These are phyloP conservation scores for Siphlonurus alternatus DNA, from an alignment of 2,888 invertebrate genomes.

Conservation along the genomic window DNA sequence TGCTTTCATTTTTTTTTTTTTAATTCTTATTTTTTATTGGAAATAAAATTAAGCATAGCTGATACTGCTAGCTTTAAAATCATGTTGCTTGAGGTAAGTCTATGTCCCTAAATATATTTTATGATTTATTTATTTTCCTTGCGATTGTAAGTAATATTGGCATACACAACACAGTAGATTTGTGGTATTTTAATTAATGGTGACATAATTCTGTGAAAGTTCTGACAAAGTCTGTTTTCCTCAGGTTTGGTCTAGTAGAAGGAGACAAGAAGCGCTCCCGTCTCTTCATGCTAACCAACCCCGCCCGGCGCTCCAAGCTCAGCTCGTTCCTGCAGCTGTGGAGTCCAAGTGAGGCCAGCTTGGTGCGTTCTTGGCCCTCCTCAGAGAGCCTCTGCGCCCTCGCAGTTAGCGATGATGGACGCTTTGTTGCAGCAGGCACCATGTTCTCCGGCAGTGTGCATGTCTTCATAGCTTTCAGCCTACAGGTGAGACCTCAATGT, in stretches of 20 bases:
- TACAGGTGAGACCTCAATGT: too few relatives aligned
- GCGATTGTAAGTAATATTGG: not conserved
- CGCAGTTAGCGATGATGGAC: constrained; percentile 79
- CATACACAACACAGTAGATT: too few relatives aligned
- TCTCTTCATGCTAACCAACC: constrained; percentile 67
- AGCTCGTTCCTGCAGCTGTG: constrained; percentile 64
- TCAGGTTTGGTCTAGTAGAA: constrained; percentile 53
- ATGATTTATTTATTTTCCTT: not conserved
- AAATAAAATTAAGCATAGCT: too few relatives aligned
- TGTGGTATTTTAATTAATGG: not conserved
- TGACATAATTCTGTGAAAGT: not conserved
- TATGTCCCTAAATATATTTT: too few relatives aligned
- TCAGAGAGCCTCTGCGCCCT: constrained; percentile 67
- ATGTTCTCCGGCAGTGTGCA: constrained; percentile 87
- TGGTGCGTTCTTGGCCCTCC: constrained; percentile 36
- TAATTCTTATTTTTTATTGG: too few relatives aligned
- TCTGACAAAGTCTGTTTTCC: too few relatives aligned
- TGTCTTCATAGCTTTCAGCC: constrained; percentile 78
- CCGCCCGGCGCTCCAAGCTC: constrained; percentile 49
- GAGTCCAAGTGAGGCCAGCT: constrained; percentile 43
- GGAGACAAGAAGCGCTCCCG: constrained; percentile 38
- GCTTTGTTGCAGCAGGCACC: constrained; percentile 81
- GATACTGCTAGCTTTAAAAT: too few relatives aligned
- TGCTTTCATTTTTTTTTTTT: too few relatives aligned
- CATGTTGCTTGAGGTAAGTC: too few relatives aligned